phyloP scores from a whole-genome alignment of 1,140 invertebrate genomes.

The Limonius californicus region DNA sequence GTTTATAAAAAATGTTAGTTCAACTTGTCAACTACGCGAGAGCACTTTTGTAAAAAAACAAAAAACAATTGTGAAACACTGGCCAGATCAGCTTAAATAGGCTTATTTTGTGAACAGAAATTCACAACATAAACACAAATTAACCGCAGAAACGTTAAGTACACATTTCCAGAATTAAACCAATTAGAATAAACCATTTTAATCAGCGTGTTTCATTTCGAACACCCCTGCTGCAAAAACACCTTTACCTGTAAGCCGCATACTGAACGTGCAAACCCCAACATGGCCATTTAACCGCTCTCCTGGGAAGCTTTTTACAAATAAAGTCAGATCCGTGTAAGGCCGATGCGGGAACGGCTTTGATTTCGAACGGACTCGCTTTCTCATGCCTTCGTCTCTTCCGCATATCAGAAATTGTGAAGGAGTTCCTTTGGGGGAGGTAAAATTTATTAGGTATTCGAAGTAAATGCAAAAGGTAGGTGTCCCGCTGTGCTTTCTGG shows the following conservation, averaged over 20 bases:
- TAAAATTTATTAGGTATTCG: too few species aligned
- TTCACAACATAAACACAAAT: not conserved
- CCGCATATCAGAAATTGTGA: too few species aligned
- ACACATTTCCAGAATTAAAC: not conserved
- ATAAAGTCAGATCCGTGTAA: not conserved
- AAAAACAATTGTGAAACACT: too few species aligned
- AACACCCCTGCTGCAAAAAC: not conserved
- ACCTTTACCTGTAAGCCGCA: constrained; percentile 1
- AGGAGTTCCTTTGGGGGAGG: too few species aligned
- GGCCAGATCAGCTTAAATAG: too few species aligned
- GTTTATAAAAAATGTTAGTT: too few species aligned
- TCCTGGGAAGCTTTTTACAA: not conserved
- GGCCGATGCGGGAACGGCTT: not conserved
- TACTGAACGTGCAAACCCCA: not conserved
- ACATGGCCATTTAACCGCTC: not conserved
- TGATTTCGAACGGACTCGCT: not conserved
- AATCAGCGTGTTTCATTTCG: not conserved
- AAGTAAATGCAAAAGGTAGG: too few species aligned
- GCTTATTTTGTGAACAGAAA: too few species aligned
- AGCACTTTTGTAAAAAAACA: too few species aligned
- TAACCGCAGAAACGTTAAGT: not conserved
- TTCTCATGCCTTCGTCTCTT: too few species aligned
- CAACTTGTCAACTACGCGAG: too few species aligned
- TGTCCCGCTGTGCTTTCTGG: too few species aligned
- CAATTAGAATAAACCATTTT: not conserved